phyloP scores from a whole-genome alignment of 2,113 vertebrate species.

The Petrocephalus microphthalmus region DNA sequence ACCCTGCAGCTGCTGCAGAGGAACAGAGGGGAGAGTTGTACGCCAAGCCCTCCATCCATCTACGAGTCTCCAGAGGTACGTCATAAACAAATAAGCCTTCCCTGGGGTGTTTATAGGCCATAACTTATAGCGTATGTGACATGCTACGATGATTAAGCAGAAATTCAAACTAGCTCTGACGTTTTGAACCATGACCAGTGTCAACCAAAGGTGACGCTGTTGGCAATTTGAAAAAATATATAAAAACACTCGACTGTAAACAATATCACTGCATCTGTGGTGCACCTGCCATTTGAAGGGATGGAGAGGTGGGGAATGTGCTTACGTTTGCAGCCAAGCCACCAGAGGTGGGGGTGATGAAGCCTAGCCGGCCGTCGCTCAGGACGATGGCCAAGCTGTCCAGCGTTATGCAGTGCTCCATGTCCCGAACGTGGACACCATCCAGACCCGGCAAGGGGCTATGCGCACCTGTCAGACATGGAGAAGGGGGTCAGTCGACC shows the following conservation, averaged over 20 bases:
- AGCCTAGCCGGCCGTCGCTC: constrained; percentile 88
- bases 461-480: constrained; percentile 40
- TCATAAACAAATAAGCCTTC: not conserved
- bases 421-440: constrained; percentile 73
- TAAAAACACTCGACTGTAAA: not conserved
- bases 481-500: not conserved
- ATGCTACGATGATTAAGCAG: not conserved
- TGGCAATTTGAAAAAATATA: not conserved
- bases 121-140: not conserved
- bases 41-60: not conserved
- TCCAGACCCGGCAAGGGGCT: constrained; percentile 84
- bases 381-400: constrained; percentile 93
- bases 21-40: not conserved
- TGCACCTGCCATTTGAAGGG: not conserved
- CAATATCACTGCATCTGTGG: too few relatives aligned
- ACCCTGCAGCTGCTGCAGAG: constrained; percentile 81
- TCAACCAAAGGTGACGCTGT: not conserved
- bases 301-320: not conserved
- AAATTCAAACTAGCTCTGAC: too few relatives aligned
- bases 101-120: not conserved
- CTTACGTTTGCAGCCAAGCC: constrained; percentile 82
- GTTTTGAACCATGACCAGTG: not conserved
- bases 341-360: constrained; percentile 83
- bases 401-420: constrained; percentile 89
- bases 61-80: not conserved